Evolutionary conservation across 1,140 invertebrate genomes (phyloP), one percentile per base, ranked within the genome.

Genomic region (Calephelis nemesis): DNA sequence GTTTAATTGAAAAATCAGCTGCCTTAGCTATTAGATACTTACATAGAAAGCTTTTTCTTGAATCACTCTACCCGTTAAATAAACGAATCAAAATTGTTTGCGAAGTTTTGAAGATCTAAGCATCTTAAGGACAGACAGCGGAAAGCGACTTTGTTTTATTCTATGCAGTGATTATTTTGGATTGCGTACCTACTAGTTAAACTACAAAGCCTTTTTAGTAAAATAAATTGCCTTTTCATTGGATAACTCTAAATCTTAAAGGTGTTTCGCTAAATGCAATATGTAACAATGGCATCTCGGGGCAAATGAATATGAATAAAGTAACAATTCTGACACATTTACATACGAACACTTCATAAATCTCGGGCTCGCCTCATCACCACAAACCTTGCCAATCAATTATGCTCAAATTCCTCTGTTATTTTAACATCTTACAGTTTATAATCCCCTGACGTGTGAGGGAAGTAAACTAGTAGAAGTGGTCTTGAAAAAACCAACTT

Each of bases 331-430:
- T 47, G 65, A 54, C 54, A 13, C 71, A 81, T 84, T 83, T 79
- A 72, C 79, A 83, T 83, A 75, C 71, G 74, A 74, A 71, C 79
- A 81, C 78, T 81, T 77, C 73, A 79, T 79, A 80, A 78, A 81
- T 78, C 73, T 77, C 71, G 11, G 67, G 74, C 74, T 79, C 74
- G 75, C 78, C 73, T 78, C 75, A 64, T 68, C 54, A 63, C 62
- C 58, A 66, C 65, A 76, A 75, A 69, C 80, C 76, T 74, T 76
- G 54, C 68, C 68, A 77, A 62, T 62, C 75, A 69, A 78, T 75
- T 75, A 73, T 70, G 68, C 40, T 62, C 67, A 64, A 71, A 77
- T 78, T 74, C 68, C 45, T 63, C 47, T 79, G 71, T 78, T 81
- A 76, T 83, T 81, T 78, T 74, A 74, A 74, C 71, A 69, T 75